Evolutionary conservation across 64 coral and sea anemone species (phyloP), one percentile per base, ranked within the genome.

Genomic region (Montipora efflorescens): DNA sequence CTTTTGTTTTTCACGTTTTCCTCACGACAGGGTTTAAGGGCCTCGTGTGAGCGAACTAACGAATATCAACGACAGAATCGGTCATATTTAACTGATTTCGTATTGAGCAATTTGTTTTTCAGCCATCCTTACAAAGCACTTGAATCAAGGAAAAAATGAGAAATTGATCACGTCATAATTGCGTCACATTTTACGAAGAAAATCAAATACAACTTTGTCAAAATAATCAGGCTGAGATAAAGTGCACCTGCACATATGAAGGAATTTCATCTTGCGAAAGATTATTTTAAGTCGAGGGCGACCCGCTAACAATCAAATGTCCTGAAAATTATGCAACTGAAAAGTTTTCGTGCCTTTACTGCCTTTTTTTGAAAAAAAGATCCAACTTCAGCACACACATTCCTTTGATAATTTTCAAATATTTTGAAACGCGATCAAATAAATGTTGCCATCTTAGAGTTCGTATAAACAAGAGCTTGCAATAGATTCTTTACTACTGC

Each of bases 141-240:
- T 71, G 82, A 70, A 46, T 21, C 45, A 69, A 59, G 66, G 36
- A 45, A 70, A 85, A 85, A 85, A 21, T 67, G 13, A 25, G 19
- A 70, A 85, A 70, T 0, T 45, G 48, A 70, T 70, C 45, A 64
- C 43, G 16, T n/a, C 66, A 47, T 71, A 70, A 85, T 67, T 85
- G 66, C 62, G 64, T 85, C 66, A 10, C 36, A 67, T 67, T 67
- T 67, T 22, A 83, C 57, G 81, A 83, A 83, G 66, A 11, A 85
- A 85, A 85, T 85, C 82, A 85, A 70, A 85, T 51, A 86, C 66
- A 49, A 20, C 16, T 72, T 48, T 71, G 82, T 48, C 82, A 86
- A 72, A 71, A 18, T 49, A 49, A 49, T 78, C 47, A 15, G 14
- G 12, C 47, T 78, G 13, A 21, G 43, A 86, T 71, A 72, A 15